A percentile compares a stretch with the other conserved stretches of the same genome.
Conservation (phyloP, 1,140 invertebrate genomes). For the Coenobita brevimanus region DNA sequence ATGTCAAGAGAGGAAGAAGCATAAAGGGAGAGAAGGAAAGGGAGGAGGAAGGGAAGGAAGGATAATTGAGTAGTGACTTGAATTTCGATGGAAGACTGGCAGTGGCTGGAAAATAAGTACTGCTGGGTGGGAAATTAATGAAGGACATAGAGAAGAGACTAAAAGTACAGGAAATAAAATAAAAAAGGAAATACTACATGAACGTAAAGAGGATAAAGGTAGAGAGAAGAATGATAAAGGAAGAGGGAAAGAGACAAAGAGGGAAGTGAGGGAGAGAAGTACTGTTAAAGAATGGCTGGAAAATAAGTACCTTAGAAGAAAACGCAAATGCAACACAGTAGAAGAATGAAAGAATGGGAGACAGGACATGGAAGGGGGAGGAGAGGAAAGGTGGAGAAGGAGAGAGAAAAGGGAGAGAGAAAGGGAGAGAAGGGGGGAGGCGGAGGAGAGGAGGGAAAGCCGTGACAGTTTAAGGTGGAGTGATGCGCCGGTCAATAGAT, state of each 20-base stretch:
- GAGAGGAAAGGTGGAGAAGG: not conserved
- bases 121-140: not conserved
- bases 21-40: too few relatives aligned
- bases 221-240: not conserved
- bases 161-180: not conserved
- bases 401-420: too few relatives aligned
- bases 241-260: not conserved
- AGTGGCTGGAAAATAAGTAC: too few relatives aligned
- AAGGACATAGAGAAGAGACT: not conserved
- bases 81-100: too few relatives aligned
- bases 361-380: not conserved
- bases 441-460: not conserved
- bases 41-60: too few relatives aligned
- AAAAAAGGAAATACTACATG: not conserved
- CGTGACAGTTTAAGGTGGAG: constrained; percentile 17
- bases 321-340: too few relatives aligned
- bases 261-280: too few relatives aligned
- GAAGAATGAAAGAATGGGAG: too few relatives aligned
- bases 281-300: too few relatives aligned
- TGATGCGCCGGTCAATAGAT: constrained; percentile 22
- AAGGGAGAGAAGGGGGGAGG: not conserved
- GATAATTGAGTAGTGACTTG: too few relatives aligned
- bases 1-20: too few relatives aligned
- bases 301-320: too few relatives aligned
- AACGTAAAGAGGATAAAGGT: not conserved